phyloP scores from a whole-genome alignment of 2,797 vertebrate species.

The Tapera naevia region DNA sequence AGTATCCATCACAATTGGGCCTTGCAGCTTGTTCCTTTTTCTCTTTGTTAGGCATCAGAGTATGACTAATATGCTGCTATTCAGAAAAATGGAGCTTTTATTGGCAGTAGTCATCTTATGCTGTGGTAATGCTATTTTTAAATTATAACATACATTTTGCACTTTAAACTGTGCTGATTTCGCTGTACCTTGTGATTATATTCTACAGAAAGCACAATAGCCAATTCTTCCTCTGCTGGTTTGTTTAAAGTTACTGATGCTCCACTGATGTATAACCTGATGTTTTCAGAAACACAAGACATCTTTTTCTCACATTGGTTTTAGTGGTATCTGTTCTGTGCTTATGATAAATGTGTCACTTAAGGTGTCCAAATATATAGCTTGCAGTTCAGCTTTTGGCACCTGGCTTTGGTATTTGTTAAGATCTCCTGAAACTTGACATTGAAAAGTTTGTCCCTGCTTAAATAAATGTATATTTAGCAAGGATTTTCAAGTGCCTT shows the following conservation, averaged over 20 bases:
- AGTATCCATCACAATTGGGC: not conserved
- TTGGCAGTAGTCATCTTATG: not conserved
- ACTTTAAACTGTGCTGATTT: not conserved
- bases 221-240: not conserved
- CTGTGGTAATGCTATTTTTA: slow-evolving; percentile 22
- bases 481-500: not conserved
- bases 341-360: not conserved
- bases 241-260: not conserved
- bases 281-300: not conserved
- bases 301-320: not conserved
- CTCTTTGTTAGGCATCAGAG: slow-evolving; percentile 7
- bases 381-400: not conserved
- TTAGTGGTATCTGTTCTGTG: not conserved
- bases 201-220: not conserved
- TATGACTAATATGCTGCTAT: not conserved
- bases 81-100: slow-evolving; percentile 8
- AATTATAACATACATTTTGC: not conserved
- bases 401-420: not conserved
- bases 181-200: not conserved
- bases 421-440: not conserved
- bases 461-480: not conserved
- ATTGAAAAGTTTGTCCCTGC: not conserved
- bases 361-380: not conserved
- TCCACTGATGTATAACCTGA: not conserved
- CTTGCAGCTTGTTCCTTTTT: not conserved